Base-by-base conservation (phyloP, 2,888 invertebrate species). In the Steromphala cineraria region DNA sequence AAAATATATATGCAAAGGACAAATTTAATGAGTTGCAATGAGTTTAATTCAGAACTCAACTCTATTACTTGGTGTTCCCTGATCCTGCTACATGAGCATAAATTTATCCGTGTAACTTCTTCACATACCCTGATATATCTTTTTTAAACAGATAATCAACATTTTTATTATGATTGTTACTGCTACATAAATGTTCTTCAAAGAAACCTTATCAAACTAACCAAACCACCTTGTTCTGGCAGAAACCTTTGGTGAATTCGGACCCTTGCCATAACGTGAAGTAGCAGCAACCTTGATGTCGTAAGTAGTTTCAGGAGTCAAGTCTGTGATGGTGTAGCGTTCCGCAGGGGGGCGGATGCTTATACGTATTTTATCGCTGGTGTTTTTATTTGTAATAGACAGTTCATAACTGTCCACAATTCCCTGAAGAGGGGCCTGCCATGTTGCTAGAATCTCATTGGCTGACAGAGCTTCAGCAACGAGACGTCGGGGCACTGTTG, bases 181-280 rank as follows among this genome's bases (percentile, higher is more conserved):
- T n/a, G n/a, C n/a, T n/a, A n/a, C n/a, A n/a, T n/a, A n/a, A n/a
- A n/a, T n/a, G n/a, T n/a, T n/a, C n/a, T n/a, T n/a, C 13, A 24
- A 19, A 24, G 21, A 67, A 67, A 67, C 21, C 8, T 15, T n/a
- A 67, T 8, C 1, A 4, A 31, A 95, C 98, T 97, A 97, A 99
- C 99, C 98, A 95, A 98, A 98, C 96, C 98, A 98, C 94, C 98
- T 98, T 78, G 99, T 99, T 94, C 97, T 96, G 89, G 98, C 97
- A 87, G 97, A 97, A 87, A 98, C 96, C 15, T 97, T 97, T 53
- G 98, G 97, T 19, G 98, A 98, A 79, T 98, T 97, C 52, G 98
- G 98, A 19, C 99, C 99, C 94, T 98, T 98, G 15, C 99, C 99
- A 13, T 87, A 85, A 97, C 95, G 96, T 21, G 98, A 98, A 87